A percentile compares a stretch with the other conserved stretches of the same genome.
Conservation (phyloP, 2,888 invertebrate genomes). For the Fabriciana adippe region DNA sequence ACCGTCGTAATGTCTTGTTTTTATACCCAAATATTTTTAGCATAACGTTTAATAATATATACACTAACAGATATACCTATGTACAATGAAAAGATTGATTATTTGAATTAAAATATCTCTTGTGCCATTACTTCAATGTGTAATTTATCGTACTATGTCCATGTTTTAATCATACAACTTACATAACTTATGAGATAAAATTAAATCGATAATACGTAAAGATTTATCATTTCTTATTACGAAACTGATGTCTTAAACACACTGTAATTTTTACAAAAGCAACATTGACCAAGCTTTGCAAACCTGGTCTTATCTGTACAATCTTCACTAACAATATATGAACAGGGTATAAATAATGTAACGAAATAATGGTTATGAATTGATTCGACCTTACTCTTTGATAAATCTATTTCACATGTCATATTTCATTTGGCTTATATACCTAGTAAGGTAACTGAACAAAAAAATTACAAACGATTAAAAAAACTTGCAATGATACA, state of each 20-base stretch:
- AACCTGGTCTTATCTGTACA: conserved; percentile 20
- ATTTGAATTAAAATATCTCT: neutral
- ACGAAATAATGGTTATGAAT: conserved; percentile 29
- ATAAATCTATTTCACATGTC: conserved; percentile 25
- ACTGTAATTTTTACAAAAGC: conserved; percentile 30
- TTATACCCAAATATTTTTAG: neutral
- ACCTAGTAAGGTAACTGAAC: conserved; percentile 4
- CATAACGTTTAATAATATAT: no score
- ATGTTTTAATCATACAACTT: conserved; percentile 1
- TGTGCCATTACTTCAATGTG: conserved; percentile 1
- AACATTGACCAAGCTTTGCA: conserved; percentile 29
- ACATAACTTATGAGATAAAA: conserved; percentile 20
- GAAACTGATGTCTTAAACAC: conserved; percentile 21
- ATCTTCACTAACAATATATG: conserved; percentile 32
- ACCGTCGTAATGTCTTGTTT: neutral
- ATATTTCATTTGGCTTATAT: conserved; percentile 16
- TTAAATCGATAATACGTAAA: conserved; percentile 13
- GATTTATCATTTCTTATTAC: conserved; percentile 28
- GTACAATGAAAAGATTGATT: neutral
- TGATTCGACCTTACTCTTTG: conserved; percentile 28
- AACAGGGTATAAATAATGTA: conserved; percentile 22
- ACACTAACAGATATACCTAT: neutral
- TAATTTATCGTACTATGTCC: conserved; percentile 1
- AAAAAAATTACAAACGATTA: conserved; percentile 2
- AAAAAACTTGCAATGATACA: no score